Conservation (phyloP, 1,140 invertebrate species). For the Cydia amplana region DNA sequence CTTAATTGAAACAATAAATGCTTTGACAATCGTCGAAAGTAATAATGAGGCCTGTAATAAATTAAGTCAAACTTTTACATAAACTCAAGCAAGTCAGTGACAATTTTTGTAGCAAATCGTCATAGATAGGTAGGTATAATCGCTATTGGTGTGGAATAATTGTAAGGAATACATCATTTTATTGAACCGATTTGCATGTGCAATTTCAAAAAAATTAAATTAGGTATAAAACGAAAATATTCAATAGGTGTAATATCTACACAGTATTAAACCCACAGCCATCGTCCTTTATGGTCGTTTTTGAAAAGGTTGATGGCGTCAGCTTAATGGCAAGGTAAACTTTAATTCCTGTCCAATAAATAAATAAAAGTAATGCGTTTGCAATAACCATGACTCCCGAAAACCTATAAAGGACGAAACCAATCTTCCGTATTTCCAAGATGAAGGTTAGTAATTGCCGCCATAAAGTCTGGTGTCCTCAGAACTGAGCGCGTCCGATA, state of each 20-base stretch:
- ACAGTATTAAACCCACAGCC: no score
- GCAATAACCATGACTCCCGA: slow-evolving; percentile 51
- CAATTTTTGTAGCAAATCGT: no score
- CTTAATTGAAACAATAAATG: background rate
- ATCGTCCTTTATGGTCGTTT: background rate
- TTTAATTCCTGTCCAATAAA: slow-evolving; percentile 37
- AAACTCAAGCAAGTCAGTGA: no score
- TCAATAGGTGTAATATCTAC: no score
- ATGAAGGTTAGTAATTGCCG: slow-evolving; percentile 73
- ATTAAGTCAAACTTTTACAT: no score
- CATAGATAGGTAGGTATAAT: no score
- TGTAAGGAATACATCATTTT: no score
- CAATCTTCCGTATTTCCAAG: slow-evolving; percentile 68
- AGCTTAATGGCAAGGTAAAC: slow-evolving; percentile 33
- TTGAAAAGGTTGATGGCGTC: background rate
- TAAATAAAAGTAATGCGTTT: slow-evolving; percentile 44
- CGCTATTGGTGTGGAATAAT: no score
- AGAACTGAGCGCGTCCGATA: slow-evolving; percentile 56
- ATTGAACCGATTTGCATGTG: no score
- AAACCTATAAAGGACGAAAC: slow-evolving; percentile 66
- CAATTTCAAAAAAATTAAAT: no score
- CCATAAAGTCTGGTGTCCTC: slow-evolving; percentile 69
- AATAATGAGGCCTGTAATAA: background rate
- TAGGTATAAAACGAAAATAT: no score
- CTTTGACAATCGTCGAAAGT: background rate